phyloP scores from a whole-genome alignment of 2,113 vertebrate species.

The Lampris incognitus region DNA sequence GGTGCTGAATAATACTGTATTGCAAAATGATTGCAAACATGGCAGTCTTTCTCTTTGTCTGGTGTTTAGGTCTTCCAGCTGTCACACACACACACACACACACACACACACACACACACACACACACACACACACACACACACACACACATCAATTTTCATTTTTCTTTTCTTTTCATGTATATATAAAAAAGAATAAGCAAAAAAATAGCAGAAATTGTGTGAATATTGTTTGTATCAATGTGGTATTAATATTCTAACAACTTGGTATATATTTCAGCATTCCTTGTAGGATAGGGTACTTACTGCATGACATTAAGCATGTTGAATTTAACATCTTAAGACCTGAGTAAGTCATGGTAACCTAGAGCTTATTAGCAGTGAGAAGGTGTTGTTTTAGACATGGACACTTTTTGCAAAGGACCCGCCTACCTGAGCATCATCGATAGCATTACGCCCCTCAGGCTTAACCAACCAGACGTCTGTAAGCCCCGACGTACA shows the following conservation, averaged over 20 bases:
- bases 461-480: constrained; percentile 35
- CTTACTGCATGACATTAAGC: constrained; percentile 67
- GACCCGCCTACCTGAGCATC: constrained; percentile 80
- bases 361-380: constrained; percentile 86
- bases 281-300: constrained; percentile 47
- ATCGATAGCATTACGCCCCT: constrained; percentile 71
- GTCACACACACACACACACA: constrained; percentile 2
- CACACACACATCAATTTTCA: constrained; percentile 23
- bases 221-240: constrained; percentile 19
- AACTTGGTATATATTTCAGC: constrained; percentile 43
- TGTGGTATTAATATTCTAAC: constrained; percentile 27
- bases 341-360: constrained; percentile 67
- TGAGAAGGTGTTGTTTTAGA: constrained; percentile 78
- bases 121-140: constrained; percentile 18
- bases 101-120: constrained; percentile 23
- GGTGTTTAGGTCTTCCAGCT: neutral
- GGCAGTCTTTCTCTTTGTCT: constrained; percentile 4
- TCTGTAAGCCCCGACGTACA: neutral
- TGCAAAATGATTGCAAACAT: constrained; percentile 39
- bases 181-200: constrained; percentile 19
- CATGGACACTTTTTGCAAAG: constrained; percentile 74
- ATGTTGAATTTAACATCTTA: constrained; percentile 63
- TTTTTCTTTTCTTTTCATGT: neutral
- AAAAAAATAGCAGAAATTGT: constrained; percentile 5
- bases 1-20: constrained; percentile 27